phyloP scores from a whole-genome alignment of 2,797 vertebrate species.

The Sebastes ruberrimus region DNA sequence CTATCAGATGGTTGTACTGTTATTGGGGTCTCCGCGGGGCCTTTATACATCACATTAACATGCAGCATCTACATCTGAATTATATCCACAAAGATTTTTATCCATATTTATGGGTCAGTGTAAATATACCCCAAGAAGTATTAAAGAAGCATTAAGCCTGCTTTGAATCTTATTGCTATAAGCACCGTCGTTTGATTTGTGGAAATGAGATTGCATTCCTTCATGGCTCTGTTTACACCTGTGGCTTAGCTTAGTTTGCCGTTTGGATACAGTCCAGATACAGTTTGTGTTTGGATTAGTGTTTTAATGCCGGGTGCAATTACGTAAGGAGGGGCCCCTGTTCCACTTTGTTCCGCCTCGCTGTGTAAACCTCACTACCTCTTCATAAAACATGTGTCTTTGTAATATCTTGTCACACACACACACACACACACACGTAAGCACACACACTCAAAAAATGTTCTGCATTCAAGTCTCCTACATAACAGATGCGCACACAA shows the following conservation, averaged over 20 bases:
- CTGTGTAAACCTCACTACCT: constrained; percentile 49
- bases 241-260: constrained; percentile 37
- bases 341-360: constrained; percentile 38
- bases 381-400: constrained; percentile 49
- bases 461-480: constrained; percentile 66
- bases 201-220: constrained; percentile 23
- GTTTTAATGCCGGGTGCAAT: constrained; percentile 60
- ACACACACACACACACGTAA: background rate
- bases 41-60: constrained; percentile 43
- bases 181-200: constrained; percentile 23
- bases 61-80: constrained; percentile 3
- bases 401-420: constrained; percentile 42
- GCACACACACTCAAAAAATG: background rate
- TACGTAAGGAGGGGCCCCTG: constrained; percentile 32
- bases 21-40: constrained; percentile 33
- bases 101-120: constrained; percentile 19
- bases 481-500: constrained; percentile 64
- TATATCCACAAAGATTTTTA: constrained; percentile 24
- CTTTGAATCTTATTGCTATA: constrained; percentile 21
- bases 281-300: constrained; percentile 60
- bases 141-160: constrained; percentile 25
- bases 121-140: constrained; percentile 29
- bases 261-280: constrained; percentile 46
- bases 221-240: constrained; percentile 42
- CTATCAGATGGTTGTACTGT: constrained; percentile 37